Evolutionary conservation across 64 coral and sea anemone species (phyloP).

Genomic region (Montipora capricornis): DNA sequence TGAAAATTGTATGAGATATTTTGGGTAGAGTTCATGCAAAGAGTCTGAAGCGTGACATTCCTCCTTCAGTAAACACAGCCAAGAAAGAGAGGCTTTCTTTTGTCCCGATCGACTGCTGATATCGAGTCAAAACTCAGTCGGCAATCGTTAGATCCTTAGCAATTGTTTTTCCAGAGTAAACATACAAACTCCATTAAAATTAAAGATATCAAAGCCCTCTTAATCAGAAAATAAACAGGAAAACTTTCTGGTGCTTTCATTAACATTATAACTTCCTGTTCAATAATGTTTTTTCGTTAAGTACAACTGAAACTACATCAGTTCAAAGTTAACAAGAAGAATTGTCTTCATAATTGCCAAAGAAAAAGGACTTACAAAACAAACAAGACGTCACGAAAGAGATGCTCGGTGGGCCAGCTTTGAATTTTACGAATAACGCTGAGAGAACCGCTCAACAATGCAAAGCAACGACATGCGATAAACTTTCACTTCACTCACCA

Average conservation of each 20-base stretch:
- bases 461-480: too few species aligned
- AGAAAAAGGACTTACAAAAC: neutral
- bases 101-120: too few species aligned
- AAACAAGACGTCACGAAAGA: neutral
- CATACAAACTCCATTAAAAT: neutral
- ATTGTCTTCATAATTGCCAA: neutral
- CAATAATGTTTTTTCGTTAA: neutral
- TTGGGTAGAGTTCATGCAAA: too few species aligned
- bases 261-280: neutral
- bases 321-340: neutral
- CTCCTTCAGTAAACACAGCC: too few species aligned
- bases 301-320: neutral
- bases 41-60: too few species aligned
- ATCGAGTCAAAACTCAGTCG: neutral
- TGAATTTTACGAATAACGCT: neutral
- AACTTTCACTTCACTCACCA: too few species aligned
- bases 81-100: too few species aligned
- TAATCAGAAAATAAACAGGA: conserved; percentile 37
- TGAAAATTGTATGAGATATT: too few species aligned
- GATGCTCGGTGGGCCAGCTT: neutral
- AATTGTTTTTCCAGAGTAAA: conserved; percentile 23
- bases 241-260: conserved; percentile 15
- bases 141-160: neutral
- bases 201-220: conserved; percentile 5
- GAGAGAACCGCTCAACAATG: neutral